Conservation (phyloP, 2,888 invertebrate genomes). For the Diaphora mendica region DNA sequence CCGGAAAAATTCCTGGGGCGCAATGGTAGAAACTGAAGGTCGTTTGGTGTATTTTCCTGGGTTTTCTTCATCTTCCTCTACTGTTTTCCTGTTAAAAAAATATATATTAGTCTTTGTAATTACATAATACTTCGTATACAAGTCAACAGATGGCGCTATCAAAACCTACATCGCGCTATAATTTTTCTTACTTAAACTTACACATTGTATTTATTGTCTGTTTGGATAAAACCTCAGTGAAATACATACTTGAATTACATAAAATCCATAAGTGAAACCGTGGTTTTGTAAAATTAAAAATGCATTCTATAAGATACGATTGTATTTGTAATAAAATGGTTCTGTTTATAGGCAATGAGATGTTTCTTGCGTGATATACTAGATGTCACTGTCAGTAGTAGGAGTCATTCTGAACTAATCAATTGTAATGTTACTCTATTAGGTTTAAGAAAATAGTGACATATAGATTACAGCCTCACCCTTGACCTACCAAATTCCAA, state of each 20-base stretch:
- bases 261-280: too few relatives aligned
- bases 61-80: constrained; percentile 56
- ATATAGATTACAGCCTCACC: too few relatives aligned
- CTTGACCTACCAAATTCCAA: neutral
- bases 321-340: neutral
- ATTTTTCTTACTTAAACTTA: neutral
- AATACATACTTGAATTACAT: neutral
- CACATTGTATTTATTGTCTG: neutral
- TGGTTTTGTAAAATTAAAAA: too few relatives aligned
- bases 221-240: neutral
- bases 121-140: neutral
- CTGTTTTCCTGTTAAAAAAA: constrained; percentile 57
- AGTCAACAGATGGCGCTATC: neutral
- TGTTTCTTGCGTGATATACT: neutral
- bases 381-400: neutral
- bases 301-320: neutral
- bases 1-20: constrained; percentile 67
- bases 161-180: neutral
- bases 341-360: neutral
- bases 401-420: too few relatives aligned
- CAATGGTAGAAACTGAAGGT: constrained; percentile 54
- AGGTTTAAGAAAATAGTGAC: neutral
- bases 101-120: neutral
- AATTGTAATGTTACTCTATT: neutral
- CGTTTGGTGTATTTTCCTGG: constrained; percentile 69